These are phyloP conservation scores for Trachelus tabidus DNA, from an alignment of 2,888 invertebrate species.

Conservation along the genomic window DNA sequence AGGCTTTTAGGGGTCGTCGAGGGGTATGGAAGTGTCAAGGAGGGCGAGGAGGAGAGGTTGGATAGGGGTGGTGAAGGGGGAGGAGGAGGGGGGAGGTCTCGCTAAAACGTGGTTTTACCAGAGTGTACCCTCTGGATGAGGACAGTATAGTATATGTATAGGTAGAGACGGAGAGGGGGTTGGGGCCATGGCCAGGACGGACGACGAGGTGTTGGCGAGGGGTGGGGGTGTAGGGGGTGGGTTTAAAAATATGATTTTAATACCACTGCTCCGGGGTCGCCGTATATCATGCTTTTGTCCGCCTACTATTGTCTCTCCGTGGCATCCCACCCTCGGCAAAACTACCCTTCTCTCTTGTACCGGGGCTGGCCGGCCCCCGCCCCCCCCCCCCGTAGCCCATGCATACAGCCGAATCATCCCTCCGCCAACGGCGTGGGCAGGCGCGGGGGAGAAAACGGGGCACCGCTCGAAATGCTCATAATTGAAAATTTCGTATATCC, in stretches of 20 bases:
- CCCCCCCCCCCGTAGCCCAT: neutral
- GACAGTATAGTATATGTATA: neutral
- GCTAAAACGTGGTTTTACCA: neutral
- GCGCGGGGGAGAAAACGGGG: slow-evolving; percentile 8
- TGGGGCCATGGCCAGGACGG: neutral
- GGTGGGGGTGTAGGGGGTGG: slow-evolving; percentile 15
- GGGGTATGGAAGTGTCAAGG: neutral
- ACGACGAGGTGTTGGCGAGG: neutral
- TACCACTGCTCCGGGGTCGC: slow-evolving; percentile 56
- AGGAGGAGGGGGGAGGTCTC: slow-evolving; percentile 14
- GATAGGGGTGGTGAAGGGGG: too few species aligned
- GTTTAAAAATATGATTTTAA: slow-evolving; percentile 65
- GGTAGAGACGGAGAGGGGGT: neutral
- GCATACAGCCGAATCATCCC: slow-evolving; percentile 2
- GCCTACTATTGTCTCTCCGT: slow-evolving; percentile 61
- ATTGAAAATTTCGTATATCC: slow-evolving; percentile 42
- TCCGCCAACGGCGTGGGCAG: slow-evolving; percentile 6
- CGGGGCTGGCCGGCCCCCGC: too few species aligned
- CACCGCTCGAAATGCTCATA: slow-evolving; percentile 36
- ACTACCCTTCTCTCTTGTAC: slow-evolving; percentile 5
- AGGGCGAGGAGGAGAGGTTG: neutral
- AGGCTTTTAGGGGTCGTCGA: neutral
- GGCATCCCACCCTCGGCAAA: slow-evolving; percentile 28
- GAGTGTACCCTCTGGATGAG: neutral
- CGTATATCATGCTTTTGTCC: slow-evolving; percentile 65